Conservation (phyloP, 2,888 invertebrate species). For the Lasioglossum marginatum region DNA sequence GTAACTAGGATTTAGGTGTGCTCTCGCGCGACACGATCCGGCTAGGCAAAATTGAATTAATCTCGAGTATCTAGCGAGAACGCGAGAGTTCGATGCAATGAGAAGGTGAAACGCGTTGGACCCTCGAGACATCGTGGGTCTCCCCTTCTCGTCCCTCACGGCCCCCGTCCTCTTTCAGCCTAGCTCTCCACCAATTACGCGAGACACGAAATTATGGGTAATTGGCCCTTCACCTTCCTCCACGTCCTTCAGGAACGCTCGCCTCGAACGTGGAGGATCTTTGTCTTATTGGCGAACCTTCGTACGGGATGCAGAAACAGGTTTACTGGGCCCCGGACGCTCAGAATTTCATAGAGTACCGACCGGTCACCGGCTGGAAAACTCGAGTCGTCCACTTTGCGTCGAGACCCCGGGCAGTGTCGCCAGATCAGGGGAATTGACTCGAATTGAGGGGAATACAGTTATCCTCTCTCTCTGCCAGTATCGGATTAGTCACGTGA, state of each 20-base stretch:
- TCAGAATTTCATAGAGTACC: conserved; percentile 38
- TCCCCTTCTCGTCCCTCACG: background rate
- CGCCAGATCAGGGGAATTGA: too few relatives aligned
- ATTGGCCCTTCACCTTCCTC: conserved; percentile 68
- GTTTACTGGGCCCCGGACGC: conserved; percentile 35
- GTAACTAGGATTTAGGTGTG: conserved; percentile 44
- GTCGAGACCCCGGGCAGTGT: background rate
- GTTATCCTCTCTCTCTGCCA: too few relatives aligned
- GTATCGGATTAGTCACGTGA: too few relatives aligned
- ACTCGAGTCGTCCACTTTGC: background rate
- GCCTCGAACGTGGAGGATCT: conserved; percentile 49
- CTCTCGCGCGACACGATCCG: conserved; percentile 33
- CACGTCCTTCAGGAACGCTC: conserved; percentile 62
- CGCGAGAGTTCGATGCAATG: conserved; percentile 48
- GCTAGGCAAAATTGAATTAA: conserved; percentile 63
- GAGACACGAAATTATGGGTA: conserved; percentile 70
- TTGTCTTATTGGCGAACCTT: conserved; percentile 53
- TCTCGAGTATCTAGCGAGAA: conserved; percentile 41
- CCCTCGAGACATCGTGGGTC: conserved; percentile 44
- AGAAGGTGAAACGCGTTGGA: conserved; percentile 39
- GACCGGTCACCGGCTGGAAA: conserved; percentile 2
- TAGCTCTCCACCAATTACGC: conserved; percentile 65
- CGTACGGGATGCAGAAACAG: conserved; percentile 50
- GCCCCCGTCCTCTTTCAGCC: conserved; percentile 29
- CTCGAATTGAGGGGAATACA: too few relatives aligned